Base-by-base conservation (phyloP, 2,797 vertebrate species). In the Heteromormyrus szaboi region DNA sequence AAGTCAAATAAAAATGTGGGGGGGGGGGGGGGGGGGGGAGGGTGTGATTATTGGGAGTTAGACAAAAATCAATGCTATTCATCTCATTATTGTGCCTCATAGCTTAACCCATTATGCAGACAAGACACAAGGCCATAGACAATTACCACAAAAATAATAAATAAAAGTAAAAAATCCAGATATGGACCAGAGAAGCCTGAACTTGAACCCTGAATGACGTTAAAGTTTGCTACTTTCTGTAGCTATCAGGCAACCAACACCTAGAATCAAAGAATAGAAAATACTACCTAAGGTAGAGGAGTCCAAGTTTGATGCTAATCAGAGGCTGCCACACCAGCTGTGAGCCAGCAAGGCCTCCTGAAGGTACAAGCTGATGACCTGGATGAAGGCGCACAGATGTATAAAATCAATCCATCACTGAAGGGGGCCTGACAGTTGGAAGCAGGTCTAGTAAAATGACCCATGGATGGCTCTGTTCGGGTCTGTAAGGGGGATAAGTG, bases 361-460 rank as follows among this genome's bases (percentile, higher is more conserved):
- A 89, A 90, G 90, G 90, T 90, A 90, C 89, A 72, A 90, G 83
- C 83, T 89, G 89, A 90, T 90, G 86, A 90, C 90, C 88, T 90
- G 90, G 88, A 89, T 88, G 87, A 62, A 86, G 87, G 85, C 87
- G 62, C 37, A 88, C 86, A 89, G 88, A 89, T 85, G 90, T 88
- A 93, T 89, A 92, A 93, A 95, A 95, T 95, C 95, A 94, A 94
- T 94, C 92, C 93, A 88, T 88, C 92, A 91, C 91, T 93, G 92
- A 92, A 93, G 94, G 92, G 93, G 91, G 93, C 90, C 89, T 92
- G 92, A 92, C 93, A 93, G 95, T 92, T 89, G 95, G 94, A 90
- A 92, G 91, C 93, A 91, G 93, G 93, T 94, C 93, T 94, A 95
- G 93, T 93, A 94, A 94, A 94, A 93, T 95, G 95, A 96, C 93